Conservation (phyloP, 2,797 vertebrate genomes). For the Xyrichtys novacula region DNA sequence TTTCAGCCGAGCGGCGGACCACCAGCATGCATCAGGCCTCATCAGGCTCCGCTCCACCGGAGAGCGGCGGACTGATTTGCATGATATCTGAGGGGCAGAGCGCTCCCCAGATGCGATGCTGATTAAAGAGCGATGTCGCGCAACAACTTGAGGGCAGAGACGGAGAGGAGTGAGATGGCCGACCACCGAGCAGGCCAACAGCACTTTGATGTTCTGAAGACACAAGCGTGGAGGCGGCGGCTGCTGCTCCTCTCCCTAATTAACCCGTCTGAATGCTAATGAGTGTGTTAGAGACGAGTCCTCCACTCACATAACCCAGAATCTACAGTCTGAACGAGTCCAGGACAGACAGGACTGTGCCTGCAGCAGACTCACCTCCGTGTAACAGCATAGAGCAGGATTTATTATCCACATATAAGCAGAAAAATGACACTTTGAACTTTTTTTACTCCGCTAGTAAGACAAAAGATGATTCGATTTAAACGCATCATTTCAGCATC, state of each 20-base stretch:
- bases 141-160: slow-evolving; percentile 63
- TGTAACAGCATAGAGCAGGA: neutral
- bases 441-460: neutral
- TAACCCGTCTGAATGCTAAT: slow-evolving; percentile 63
- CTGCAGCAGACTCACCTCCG: neutral
- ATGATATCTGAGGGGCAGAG: slow-evolving; percentile 64
- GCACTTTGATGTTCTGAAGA: slow-evolving; percentile 70
- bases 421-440: neutral
- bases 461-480: too few relatives aligned
- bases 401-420: neutral
- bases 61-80: slow-evolving; percentile 60
- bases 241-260: slow-evolving; percentile 65
- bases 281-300: slow-evolving; percentile 33
- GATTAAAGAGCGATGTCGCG: slow-evolving; percentile 74
- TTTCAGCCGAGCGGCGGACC: slow-evolving; percentile 33
- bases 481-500: too few relatives aligned
- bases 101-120: slow-evolving; percentile 67
- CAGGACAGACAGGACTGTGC: neutral
- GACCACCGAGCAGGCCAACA: slow-evolving; percentile 52
- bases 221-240: slow-evolving; percentile 28
- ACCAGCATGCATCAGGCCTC: slow-evolving; percentile 27
- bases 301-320: slow-evolving; percentile 8
- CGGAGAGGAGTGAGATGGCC: slow-evolving; percentile 50
- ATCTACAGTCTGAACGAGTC: neutral
- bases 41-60: slow-evolving; percentile 19